Evolutionary conservation across 2,113 vertebrate genomes (phyloP).

Genomic region (Physeter macrocephalus): DNA sequence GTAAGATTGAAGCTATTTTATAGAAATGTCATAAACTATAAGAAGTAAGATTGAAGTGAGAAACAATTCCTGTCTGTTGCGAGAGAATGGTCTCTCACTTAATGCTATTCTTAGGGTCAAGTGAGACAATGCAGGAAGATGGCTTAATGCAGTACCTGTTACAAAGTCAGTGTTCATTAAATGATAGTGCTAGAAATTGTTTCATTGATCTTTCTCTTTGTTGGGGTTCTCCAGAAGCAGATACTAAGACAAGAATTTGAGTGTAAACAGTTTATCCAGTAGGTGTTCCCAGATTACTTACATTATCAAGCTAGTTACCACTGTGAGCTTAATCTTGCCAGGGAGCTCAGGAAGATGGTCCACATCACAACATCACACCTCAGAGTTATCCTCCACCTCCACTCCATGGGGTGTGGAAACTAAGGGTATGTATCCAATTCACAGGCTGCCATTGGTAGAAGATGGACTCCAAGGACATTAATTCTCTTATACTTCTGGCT

Average conservation of each 20-base stretch:
- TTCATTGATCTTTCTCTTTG: background rate
- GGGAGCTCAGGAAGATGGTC: background rate
- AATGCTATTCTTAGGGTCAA: background rate
- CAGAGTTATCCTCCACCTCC: rapidly evolving
- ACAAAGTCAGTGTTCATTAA: background rate
- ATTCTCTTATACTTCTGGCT: background rate
- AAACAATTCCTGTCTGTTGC: background rate
- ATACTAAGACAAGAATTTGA: background rate
- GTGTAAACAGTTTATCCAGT: background rate
- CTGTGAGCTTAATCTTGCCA: background rate
- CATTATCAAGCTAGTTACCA: no score
- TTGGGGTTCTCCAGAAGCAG: background rate
- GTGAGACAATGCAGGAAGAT: background rate
- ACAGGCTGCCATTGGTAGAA: background rate
- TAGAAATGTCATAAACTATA: background rate
- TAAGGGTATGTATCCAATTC: background rate
- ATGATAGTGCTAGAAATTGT: background rate
- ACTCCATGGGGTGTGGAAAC: background rate
- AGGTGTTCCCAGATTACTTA: background rate
- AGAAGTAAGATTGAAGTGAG: background rate
- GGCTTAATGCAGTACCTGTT: background rate
- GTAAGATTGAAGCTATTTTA: background rate
- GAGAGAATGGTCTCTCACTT: background rate
- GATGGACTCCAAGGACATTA: background rate
- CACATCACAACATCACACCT: background rate